Base-by-base conservation (phyloP, 1,140 invertebrate genomes). In the Drosophila pseudoananassae region DNA sequence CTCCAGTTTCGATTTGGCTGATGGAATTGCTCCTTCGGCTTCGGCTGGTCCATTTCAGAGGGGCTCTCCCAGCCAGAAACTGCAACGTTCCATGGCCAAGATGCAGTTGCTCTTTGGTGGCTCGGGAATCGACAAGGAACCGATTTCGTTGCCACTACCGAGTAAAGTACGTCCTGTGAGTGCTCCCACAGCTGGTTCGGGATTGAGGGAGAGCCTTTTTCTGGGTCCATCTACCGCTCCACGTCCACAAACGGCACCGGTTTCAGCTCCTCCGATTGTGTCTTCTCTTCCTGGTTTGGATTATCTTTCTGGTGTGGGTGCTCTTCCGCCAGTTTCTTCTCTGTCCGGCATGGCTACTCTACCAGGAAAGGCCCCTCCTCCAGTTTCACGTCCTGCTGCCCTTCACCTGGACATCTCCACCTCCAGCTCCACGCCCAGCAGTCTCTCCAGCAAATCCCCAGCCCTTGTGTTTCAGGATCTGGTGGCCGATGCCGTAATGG, bases 21-120 rank as follows among this genome's bases (percentile, higher is more conserved):
- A 12, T 23, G 15, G 20, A 15, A 2, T 7, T 15, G 14, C n/a
- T 17, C 40, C 5, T 29, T 4, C 27, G 29, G 33, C 2, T 12
- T n/a, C 33, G 10, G 33, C 4, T 36, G 4, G 12, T 36, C 4
- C 9, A 1, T 36, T 36, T 36, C 9, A 12, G 33, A 3, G 12
- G 12, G 12, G 10, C 10, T 38, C 25, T 0, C n/a, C 46, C 15
- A 59, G 47, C 8, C 27, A 36, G 4, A 46, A 55, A n/a, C 40
- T 87, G 7, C 75, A 79, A 27, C 75, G 64, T 3, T 87, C 83
- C 9, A 73, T 87, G 71, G 77, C 77, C 46, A 84, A 76, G 54
- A 90, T 90, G 88, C 64, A 90, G 45, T 29, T 78, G 47, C 80
- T 90, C 0, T 90, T 90, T 17, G 80, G 43, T 8, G 72, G 54